Percentiles rank a stretch among this genome's conserved stretches.
Evolutionary conservation across 2,113 vertebrate species (phyloP).

Genomic region (Notarius quadriscutis): DNA sequence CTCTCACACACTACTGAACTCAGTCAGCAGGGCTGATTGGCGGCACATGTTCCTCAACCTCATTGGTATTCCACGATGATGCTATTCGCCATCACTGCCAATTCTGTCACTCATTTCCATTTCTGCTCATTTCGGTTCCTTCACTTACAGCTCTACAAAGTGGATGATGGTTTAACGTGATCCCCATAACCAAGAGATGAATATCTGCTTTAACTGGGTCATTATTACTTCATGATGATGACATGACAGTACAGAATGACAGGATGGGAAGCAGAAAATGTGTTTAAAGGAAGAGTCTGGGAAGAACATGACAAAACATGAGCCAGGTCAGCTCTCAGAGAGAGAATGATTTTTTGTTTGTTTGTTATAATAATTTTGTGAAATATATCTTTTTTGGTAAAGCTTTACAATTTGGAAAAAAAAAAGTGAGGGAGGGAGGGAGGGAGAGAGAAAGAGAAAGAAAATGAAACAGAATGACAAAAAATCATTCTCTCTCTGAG

Average conservation of each 20-base stretch:
- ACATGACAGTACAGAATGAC: neutral
- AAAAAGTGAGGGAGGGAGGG: neutral
- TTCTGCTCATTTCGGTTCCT: neutral
- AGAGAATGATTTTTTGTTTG: too few relatives aligned
- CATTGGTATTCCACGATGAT: constrained; percentile 20
- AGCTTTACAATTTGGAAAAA: too few relatives aligned
- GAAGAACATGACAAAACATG: neutral
- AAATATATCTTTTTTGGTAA: too few relatives aligned
- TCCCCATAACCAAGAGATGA: neutral
- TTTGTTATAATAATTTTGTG: too few relatives aligned
- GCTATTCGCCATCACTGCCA: too few relatives aligned
- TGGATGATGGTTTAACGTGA: neutral
- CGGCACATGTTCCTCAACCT: neutral
- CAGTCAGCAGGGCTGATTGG: neutral
- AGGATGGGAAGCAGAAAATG: neutral
- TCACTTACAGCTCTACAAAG: neutral
- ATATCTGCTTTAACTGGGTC: neutral
- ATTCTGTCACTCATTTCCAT: neutral
- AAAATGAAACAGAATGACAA: neutral
- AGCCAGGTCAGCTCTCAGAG: neutral
- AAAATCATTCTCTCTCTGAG: neutral
- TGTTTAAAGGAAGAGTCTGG: neutral
- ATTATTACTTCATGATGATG: neutral
- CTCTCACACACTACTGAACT: constrained; percentile 8
- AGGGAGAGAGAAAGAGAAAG: neutral